Percentiles rank a stretch among this genome's conserved stretches.
Conservation (phyloP, 2,888 invertebrate species). For the Leptinotarsa tumamoca region DNA sequence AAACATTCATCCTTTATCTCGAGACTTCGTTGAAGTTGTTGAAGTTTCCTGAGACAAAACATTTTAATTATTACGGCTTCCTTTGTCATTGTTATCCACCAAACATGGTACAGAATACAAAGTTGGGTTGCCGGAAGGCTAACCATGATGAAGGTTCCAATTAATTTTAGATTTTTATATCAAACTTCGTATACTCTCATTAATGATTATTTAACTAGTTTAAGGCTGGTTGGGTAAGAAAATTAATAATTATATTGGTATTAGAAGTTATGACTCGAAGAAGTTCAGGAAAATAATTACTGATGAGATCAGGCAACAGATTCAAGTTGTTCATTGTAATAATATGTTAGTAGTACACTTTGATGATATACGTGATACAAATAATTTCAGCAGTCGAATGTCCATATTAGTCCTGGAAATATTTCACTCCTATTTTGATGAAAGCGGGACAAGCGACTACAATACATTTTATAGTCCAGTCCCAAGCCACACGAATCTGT, state of each 20-base stretch:
- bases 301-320: too few relatives aligned
- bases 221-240: too few relatives aligned
- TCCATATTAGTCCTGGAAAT: neutral
- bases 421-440: neutral
- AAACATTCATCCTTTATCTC: neutral
- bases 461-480: too few relatives aligned
- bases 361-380: too few relatives aligned
- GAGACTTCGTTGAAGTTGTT: slow-evolving; percentile 4
- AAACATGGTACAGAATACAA: neutral
- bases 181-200: neutral
- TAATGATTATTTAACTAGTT: neutral
- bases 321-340: too few relatives aligned
- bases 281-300: neutral
- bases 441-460: too few relatives aligned
- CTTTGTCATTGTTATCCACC: slow-evolving; percentile 5
- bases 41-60: slow-evolving; percentile 12
- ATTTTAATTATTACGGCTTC: slow-evolving; percentile 6
- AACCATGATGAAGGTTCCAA: neutral
- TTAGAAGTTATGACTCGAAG: neutral
- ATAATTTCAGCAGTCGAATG: too few relatives aligned
- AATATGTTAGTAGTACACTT: too few relatives aligned
- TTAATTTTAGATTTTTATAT: neutral
- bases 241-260: too few relatives aligned
- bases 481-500: too few relatives aligned
- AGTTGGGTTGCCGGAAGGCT: neutral